A percentile compares a stretch with the other conserved stretches of the same genome.
Evolutionary conservation across 1,140 invertebrate genomes (phyloP).

Genomic region (Saccostrea glomerata): DNA sequence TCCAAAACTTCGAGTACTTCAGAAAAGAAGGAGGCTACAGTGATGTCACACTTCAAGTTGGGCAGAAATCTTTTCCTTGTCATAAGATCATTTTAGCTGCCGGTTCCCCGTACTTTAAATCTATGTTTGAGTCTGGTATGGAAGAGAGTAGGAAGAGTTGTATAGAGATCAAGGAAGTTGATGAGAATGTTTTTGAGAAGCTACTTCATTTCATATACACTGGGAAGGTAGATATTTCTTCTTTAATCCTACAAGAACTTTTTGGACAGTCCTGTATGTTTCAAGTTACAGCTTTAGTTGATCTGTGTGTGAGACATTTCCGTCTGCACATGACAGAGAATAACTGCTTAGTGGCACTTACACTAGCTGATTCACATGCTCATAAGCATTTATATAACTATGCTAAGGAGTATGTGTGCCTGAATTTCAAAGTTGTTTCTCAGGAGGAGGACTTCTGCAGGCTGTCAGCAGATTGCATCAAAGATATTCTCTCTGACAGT

Average conservation of each 20-base stretch:
- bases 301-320: conserved; percentile 73
- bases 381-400: conserved; percentile 70
- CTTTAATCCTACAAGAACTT: conserved; percentile 68
- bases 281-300: conserved; percentile 69
- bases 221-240: conserved; percentile 70
- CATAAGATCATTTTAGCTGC: conserved; percentile 74
- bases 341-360: conserved; percentile 73
- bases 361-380: conserved; percentile 71
- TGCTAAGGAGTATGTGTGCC: conserved; percentile 68
- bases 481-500: conserved; percentile 70
- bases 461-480: conserved; percentile 70
- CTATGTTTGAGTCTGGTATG: conserved; percentile 76
- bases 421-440: conserved; percentile 66
- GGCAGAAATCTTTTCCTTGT: conserved; percentile 68
- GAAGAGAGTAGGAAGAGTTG: conserved; percentile 71
- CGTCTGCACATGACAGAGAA: conserved; percentile 71
- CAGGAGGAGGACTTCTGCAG: conserved; percentile 73
- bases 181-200: conserved; percentile 70
- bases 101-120: conserved; percentile 73
- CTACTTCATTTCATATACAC: conserved; percentile 75
- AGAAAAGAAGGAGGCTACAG: conserved; percentile 69
- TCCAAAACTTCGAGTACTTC: conserved; percentile 71
- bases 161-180: conserved; percentile 71
- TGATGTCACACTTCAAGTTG: conserved; percentile 71
- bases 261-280: conserved; percentile 74